A percentile compares a stretch with the other conserved stretches of the same genome.
These are phyloP conservation scores for Heliconius aoede DNA, from an alignment of 2,888 invertebrate genomes.

Conservation along the genomic window DNA sequence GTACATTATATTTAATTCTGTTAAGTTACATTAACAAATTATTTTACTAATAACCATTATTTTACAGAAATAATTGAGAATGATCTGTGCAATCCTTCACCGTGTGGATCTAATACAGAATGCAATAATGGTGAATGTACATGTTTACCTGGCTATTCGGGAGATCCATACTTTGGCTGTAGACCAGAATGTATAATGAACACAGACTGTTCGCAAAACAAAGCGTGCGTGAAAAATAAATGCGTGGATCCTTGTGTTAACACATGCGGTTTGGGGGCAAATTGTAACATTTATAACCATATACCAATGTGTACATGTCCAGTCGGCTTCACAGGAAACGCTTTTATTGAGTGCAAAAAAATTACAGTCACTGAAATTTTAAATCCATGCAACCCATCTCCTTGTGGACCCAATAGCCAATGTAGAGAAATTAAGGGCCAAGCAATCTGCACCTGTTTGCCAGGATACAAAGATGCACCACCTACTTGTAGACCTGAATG, in stretches of 20 bases:
- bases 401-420: conserved; percentile 88
- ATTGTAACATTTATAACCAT: conserved; percentile 88
- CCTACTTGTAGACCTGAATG: conserved; percentile 89
- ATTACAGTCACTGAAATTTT: conserved; percentile 64
- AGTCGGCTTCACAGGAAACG: conserved; percentile 86
- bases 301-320: conserved; percentile 85
- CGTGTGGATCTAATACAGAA: conserved; percentile 88
- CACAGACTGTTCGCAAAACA: conserved; percentile 87
- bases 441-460: conserved; percentile 88
- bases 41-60: not conserved
- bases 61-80: conserved; percentile 60
- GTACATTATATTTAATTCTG: not conserved
- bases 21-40: not conserved
- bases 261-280: conserved; percentile 89
- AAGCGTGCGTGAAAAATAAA: conserved; percentile 88
- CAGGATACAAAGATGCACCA: conserved; percentile 88
- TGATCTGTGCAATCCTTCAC: conserved; percentile 86
- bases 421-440: conserved; percentile 87
- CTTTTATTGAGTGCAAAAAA: conserved; percentile 86
- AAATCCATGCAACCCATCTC: conserved; percentile 87
- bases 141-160: conserved; percentile 89
- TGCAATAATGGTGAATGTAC: conserved; percentile 88
- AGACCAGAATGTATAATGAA: conserved; percentile 92
- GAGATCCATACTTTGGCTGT: conserved; percentile 90
- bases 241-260: conserved; percentile 91